Percentiles rank a stretch among this genome's conserved stretches.
Evolutionary conservation across 2,113 vertebrate genomes (phyloP).

Genomic region (Chaetodon auriga): DNA sequence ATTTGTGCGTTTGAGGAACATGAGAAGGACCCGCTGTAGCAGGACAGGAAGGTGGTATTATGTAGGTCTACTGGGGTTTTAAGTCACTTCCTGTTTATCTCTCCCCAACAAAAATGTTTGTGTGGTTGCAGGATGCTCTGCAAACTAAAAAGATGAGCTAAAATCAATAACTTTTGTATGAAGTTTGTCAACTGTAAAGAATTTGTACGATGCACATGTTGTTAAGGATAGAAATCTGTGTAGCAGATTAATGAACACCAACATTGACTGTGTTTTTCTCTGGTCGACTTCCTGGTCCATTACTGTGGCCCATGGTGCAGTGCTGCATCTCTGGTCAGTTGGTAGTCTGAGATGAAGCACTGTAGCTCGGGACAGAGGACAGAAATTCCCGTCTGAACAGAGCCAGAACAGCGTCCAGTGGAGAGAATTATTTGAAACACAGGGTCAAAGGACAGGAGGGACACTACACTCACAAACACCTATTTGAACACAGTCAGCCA

Average conservation of each 20-base stretch:
- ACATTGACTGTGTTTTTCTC: not conserved
- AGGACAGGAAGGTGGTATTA: constrained; percentile 28
- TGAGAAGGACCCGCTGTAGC: not conserved
- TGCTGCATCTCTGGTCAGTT: constrained; percentile 99
- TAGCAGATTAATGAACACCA: not conserved
- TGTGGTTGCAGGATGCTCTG: not conserved
- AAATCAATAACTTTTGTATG: not conserved
- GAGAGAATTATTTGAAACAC: not conserved
- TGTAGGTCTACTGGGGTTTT: constrained; percentile 27
- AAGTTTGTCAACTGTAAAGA: too few relatives aligned
- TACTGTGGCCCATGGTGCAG: constrained; percentile 97
- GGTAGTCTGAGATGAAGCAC: constrained; percentile 99
- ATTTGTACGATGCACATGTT: too few relatives aligned
- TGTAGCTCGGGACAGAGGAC: constrained; percentile 95
- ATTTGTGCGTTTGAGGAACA: not conserved
- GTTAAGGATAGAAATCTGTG: too few relatives aligned
- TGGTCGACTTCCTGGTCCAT: constrained; percentile 54
- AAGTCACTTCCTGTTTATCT: constrained; percentile 42
- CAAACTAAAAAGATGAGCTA: too few relatives aligned
- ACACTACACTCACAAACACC: not conserved
- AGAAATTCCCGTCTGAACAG: not conserved
- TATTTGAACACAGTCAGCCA: not conserved
- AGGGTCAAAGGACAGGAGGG: not conserved
- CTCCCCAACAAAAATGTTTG: not conserved
- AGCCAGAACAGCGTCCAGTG: not conserved